Evolutionary conservation across 2,797 vertebrate genomes (phyloP), one percentile per base, ranked within the genome.

Genomic region (Sphenodon punctatus): DNA sequence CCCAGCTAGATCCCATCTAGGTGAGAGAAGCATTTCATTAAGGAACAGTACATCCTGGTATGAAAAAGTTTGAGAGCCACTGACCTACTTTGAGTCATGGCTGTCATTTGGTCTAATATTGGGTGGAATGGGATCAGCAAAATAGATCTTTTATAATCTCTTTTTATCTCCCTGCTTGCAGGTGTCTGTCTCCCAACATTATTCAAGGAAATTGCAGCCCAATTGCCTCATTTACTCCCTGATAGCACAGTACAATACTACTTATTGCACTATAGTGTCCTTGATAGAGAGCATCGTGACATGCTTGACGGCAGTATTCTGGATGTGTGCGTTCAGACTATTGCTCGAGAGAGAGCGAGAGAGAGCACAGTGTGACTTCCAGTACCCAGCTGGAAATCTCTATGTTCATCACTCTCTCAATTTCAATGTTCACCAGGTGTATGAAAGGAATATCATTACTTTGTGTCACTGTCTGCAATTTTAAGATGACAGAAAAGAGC

Each of bases 151-250:
- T 48, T 48, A 48, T 23, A 81, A 88, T 82, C 73, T 85, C 91
- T 80, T 85, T 91, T 93, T 90, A n/a, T 89, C 68, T 86, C 71
- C 27, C 13, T 91, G 76, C 64, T 88, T 86, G 86, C 74, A 85
- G 80, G 71, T 88, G 59, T 76, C 86, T 81, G 71, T 89, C 89
- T 91, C 91, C 84, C 71, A 86, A 74, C 91, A 85, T 90, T 85
- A 92, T 86, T 75, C 90, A 67, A 77, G 90, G 89, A 84, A 92
- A 92, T 89, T 92, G 86, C 90, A 91, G 86, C 84, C 86, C 90
- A 89, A 88, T 91, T 92, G 91, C 89, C 88, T 88, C 82, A 88
- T 88, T 90, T 86, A 92, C 89, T 92, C 89, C 90, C 89, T 86
- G 88, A 72, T 89, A 91, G 89, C 78, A 80, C 90, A 91, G 82